Evolutionary conservation across 1,140 invertebrate genomes (phyloP).

Genomic region (Melanaphis sacchari): DNA sequence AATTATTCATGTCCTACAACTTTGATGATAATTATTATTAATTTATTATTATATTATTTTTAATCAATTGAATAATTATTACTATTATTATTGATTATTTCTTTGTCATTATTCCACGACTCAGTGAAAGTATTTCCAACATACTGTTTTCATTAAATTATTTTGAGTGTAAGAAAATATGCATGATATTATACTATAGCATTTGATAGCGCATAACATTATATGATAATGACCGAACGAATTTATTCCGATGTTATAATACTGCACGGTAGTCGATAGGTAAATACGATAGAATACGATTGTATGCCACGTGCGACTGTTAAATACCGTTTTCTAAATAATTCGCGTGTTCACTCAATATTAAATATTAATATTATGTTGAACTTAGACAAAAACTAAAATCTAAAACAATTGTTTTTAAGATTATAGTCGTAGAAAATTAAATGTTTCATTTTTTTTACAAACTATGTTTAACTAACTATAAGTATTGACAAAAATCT

Average conservation of each 20-base stretch:
- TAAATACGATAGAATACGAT: not conserved
- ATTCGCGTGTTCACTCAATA: not conserved
- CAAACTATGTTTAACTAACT: too few relatives aligned
- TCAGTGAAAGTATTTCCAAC: conserved; percentile 30
- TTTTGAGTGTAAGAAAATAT: not conserved
- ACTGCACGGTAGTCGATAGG: too few relatives aligned
- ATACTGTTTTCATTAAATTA: not conserved
- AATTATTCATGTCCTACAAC: conserved; percentile 14
- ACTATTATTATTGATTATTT: not conserved
- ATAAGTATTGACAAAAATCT: not conserved
- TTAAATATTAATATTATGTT: not conserved
- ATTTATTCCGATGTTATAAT: not conserved
- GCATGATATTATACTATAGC: not conserved
- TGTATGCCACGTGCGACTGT: not conserved
- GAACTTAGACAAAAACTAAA: not conserved
- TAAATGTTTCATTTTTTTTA: not conserved
- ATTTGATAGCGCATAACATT: not conserved
- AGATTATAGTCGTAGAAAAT: not conserved
- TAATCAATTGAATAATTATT: not conserved
- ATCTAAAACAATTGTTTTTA: not conserved
- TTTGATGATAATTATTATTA: not conserved
- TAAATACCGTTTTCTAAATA: not conserved
- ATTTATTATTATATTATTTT: not conserved
- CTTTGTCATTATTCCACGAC: not conserved
- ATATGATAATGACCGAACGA: not conserved